Conservation (phyloP, 1,140 invertebrate genomes). For the Magallana angulata region DNA sequence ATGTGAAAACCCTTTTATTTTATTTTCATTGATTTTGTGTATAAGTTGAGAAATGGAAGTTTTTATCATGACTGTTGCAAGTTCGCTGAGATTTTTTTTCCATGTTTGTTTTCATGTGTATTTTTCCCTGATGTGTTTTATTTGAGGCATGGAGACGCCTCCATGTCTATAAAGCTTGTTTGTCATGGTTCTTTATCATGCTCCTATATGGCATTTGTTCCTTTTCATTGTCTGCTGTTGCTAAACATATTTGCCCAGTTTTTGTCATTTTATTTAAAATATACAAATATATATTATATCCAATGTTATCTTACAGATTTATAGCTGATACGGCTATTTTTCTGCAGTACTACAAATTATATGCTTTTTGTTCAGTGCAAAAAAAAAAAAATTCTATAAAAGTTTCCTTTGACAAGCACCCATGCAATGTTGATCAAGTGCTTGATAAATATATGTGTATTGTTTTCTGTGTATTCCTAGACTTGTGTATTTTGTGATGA, state of each 20-base stretch:
- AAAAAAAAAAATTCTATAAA: not conserved
- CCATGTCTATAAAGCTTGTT: not conserved
- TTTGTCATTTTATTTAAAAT: not conserved
- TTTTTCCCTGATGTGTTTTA: not conserved
- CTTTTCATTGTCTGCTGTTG: not conserved
- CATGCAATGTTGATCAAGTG: not conserved
- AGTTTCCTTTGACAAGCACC: not conserved
- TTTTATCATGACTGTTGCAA: not conserved
- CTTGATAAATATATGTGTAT: not conserved
- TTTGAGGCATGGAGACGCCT: not conserved
- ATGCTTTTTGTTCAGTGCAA: not conserved
- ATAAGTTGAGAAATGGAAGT: not conserved
- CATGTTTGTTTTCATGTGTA: not conserved
- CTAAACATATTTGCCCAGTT: not conserved
- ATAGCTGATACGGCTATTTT: not conserved
- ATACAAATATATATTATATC: not conserved
- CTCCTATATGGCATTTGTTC: not conserved
- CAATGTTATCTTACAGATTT: not conserved
- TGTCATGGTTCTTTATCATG: not conserved
- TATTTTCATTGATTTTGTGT: not conserved
- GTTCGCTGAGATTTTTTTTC: not conserved
- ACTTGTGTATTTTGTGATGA: not conserved
- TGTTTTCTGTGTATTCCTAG: slow-evolving; percentile 12
- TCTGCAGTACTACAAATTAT: slow-evolving; percentile 1
- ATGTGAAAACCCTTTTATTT: too few species aligned